Conservation (phyloP, 2,113 vertebrate genomes). For the Plecotus auritus region DNA sequence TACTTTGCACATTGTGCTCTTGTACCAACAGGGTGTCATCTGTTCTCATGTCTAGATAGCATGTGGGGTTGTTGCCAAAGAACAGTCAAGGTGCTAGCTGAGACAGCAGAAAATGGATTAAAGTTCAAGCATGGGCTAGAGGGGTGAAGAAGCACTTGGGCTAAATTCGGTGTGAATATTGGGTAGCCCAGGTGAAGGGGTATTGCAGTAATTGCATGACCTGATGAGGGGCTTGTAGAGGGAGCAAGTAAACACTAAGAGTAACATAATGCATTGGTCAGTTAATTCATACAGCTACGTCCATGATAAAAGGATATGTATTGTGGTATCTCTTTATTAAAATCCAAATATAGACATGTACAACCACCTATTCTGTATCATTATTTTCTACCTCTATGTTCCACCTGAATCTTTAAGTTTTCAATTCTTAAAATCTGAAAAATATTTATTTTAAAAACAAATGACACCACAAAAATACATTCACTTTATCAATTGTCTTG, state of each 20-base stretch:
- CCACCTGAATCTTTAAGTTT: background rate
- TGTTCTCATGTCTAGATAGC: background rate
- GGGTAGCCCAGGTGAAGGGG: accelerated
- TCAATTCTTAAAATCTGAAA: background rate
- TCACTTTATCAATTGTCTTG: background rate
- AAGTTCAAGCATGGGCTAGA: background rate
- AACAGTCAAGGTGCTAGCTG: background rate
- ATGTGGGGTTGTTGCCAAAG: background rate
- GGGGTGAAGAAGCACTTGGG: background rate
- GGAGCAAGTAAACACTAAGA: background rate
- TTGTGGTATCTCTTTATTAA: background rate
- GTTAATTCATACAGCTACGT: background rate
- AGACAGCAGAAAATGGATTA: background rate
- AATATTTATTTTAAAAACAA: background rate
- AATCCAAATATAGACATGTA: background rate
- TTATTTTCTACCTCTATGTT: background rate
- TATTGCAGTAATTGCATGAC: accelerated
- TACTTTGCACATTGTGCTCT: background rate
- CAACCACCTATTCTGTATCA: background rate
- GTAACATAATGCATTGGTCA: background rate
- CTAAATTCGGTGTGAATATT: background rate
- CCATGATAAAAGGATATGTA: accelerated
- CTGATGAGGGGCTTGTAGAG: background rate
- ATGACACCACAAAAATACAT: background rate
- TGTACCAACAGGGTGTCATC: background rate